A percentile compares a stretch with the other conserved stretches of the same genome.
Evolutionary conservation across 2,888 invertebrate genomes (phyloP).

Genomic region (Dryobotodes eremita): DNA sequence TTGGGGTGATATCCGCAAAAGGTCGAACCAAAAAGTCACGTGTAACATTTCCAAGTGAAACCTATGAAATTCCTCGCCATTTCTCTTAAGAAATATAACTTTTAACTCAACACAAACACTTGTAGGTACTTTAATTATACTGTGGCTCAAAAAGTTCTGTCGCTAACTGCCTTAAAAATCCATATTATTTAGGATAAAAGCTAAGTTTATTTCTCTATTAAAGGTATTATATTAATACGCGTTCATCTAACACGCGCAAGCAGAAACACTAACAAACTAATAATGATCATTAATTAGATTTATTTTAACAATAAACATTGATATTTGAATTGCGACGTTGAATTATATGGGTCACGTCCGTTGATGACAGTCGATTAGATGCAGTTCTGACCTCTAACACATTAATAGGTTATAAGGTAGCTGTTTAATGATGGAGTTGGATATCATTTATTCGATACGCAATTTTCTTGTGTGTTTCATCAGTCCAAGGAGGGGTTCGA

Average conservation of each 20-base stretch:
- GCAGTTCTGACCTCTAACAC: conserved; percentile 61
- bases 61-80: not conserved
- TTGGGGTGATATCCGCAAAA: not conserved
- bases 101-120: conserved; percentile 1
- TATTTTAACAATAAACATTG: conserved; percentile 68
- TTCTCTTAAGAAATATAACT: not conserved
- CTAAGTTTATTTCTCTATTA: not conserved
- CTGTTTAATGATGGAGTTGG: conserved; percentile 8
- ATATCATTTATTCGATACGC: conserved; percentile 45
- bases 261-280: conserved; percentile 62
- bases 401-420: conserved; percentile 40
- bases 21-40: not conserved
- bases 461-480: conserved; percentile 45
- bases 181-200: not conserved
- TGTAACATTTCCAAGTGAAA: conserved; percentile 8
- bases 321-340: conserved; percentile 73
- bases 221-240: conserved; percentile 2
- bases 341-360: conserved; percentile 56
- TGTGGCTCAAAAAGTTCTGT: not conserved
- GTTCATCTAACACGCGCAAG: conserved; percentile 54
- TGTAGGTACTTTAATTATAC: not conserved
- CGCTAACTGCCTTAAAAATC: not conserved
- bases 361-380: conserved; percentile 66
- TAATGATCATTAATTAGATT: conserved; percentile 74
- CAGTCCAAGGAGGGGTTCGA: conserved; percentile 25